Evolutionary conservation across 2,113 vertebrate species (phyloP), one percentile per base, ranked within the genome.

Genomic region (Catharus minimus): DNA sequence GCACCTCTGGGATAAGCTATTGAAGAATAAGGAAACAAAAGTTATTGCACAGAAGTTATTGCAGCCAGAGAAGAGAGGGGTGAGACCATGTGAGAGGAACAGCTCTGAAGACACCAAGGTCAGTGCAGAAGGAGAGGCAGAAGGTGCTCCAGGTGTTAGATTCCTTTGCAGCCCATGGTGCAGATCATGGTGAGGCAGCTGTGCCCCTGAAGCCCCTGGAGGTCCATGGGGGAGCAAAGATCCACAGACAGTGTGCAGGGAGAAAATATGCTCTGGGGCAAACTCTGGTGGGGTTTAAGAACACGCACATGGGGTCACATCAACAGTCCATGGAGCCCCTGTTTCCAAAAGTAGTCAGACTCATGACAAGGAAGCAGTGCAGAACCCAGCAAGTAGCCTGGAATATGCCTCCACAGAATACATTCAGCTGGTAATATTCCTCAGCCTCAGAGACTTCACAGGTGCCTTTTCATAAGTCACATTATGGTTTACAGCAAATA

Each of bases 191-290:
- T 20, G 39, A 61, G 39, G 33, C 13, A 53, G 50, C 27, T 10
- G 9, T 21, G 27, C 10, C 46, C n/a, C 46, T 30, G 47, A 2
- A 38, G 58, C 19, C 33, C 47, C 27, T 24, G 43, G 18, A 36
- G 21, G 11, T 36, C 32, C 53, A 15, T 5, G 8, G 16, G 26
- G 47, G 28, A 62, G 16, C 41, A 62, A 33, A 49, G 56, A 56
- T 21, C 20, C 56, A 33, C 13, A 33, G n/a, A 22, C 2, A 16
- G 18, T 1, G 1, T 64, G 44, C 1, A 39, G 1, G 19, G 13
- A 15, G 22, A 33, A 55, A 30, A 71, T 14, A 17, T 36, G 33
- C 64, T 62, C 50, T 26, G 41, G 15, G 41, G 15, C 5, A 14
- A 32, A 17, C n/a, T 56, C n/a, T 38, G 61, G 49, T 1, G 44